Evolutionary conservation across 2,797 vertebrate species (phyloP).

Genomic region (Eidolon dupreanum): DNA sequence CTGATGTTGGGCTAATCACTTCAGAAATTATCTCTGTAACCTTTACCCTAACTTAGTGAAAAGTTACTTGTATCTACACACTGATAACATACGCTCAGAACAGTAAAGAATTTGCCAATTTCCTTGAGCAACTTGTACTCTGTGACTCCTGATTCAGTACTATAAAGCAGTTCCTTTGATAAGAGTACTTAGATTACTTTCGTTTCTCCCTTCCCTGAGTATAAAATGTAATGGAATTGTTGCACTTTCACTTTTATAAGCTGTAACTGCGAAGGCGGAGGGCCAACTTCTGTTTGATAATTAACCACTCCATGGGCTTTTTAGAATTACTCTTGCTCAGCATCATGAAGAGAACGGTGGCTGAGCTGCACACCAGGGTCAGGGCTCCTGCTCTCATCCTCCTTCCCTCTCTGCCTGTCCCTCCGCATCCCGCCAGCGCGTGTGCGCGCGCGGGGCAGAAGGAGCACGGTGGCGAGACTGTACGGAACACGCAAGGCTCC

Average conservation of each 20-base stretch:
- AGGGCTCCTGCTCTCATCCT: neutral
- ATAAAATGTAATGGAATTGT: neutral
- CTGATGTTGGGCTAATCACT: neutral
- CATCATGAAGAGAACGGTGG: accelerated
- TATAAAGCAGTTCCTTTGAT: neutral
- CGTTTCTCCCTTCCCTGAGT: neutral
- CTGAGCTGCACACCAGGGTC: neutral
- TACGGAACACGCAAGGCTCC: neutral
- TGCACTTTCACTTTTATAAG: neutral
- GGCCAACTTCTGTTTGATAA: neutral
- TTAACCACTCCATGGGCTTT: neutral
- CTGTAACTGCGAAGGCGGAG: neutral
- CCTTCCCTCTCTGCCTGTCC: neutral
- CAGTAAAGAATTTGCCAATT: neutral
- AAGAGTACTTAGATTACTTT: neutral
- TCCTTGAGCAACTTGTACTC: too few relatives aligned
- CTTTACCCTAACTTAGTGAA: neutral
- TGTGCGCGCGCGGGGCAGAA: neutral
- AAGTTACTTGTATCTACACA: neutral
- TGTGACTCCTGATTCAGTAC: neutral
- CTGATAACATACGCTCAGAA: neutral
- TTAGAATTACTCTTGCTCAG: neutral
- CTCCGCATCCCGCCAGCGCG: too few relatives aligned
- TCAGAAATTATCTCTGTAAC: neutral
- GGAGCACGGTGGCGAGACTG: neutral